phyloP scores from a whole-genome alignment of 2,888 invertebrate genomes.

The Noctua fimbriata region DNA sequence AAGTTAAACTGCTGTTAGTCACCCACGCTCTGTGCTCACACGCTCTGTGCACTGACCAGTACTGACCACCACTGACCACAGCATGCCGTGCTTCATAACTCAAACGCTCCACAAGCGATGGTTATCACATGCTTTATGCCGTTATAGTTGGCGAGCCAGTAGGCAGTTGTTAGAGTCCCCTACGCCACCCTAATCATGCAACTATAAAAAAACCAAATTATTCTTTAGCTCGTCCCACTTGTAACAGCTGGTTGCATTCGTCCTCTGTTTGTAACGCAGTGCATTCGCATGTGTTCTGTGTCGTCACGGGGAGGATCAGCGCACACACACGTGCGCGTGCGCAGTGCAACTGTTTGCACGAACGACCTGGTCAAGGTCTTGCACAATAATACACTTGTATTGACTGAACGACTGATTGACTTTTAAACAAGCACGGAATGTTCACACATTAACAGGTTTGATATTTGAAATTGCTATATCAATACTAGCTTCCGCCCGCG shows the following conservation, averaged over 20 bases:
- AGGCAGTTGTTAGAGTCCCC: neutral
- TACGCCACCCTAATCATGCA: neutral
- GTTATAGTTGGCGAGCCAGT: constrained; percentile 2
- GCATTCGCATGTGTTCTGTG: neutral
- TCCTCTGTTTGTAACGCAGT: no score
- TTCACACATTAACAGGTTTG: neutral
- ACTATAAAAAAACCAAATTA: neutral
- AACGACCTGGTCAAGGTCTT: no score
- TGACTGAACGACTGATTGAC: no score
- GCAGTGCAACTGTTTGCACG: no score
- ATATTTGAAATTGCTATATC: neutral
- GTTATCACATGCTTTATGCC: neutral
- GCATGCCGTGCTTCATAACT: neutral
- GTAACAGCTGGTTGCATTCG: no score
- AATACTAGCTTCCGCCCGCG: neutral
- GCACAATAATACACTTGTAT: neutral
- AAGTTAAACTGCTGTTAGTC: neutral
- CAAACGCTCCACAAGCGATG: neutral
- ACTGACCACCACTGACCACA: neutral
- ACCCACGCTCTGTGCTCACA: neutral
- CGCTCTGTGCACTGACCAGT: neutral
- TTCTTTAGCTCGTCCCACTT: no score
- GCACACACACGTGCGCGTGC: no score
- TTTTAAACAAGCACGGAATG: neutral
- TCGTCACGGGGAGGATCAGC: neutral